Evolutionary conservation across 2,888 invertebrate genomes (phyloP).

Genomic region (Rotaria magnacalcarata): DNA sequence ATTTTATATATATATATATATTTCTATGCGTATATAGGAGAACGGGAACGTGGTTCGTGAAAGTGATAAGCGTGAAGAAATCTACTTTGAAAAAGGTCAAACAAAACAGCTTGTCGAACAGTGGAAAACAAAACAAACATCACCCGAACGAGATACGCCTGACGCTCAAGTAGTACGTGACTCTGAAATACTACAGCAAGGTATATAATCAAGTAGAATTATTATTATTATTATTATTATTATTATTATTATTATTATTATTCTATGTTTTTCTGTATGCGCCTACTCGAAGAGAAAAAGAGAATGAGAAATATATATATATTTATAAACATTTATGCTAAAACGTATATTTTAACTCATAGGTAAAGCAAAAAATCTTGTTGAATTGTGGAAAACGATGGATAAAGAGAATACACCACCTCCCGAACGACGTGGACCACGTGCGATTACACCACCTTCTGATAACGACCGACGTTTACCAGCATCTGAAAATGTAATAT

Average conservation of each 20-base stretch:
- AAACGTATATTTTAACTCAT: neutral
- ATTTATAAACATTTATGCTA: no score
- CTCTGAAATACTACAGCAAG: conserved; percentile 6
- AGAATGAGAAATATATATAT: neutral
- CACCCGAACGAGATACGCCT: conserved; percentile 24
- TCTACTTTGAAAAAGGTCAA: conserved; percentile 37
- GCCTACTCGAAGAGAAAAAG: neutral
- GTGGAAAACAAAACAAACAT: conserved; percentile 26
- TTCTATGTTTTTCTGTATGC: neutral
- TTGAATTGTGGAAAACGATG: conserved; percentile 36
- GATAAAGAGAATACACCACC: conserved; percentile 37
- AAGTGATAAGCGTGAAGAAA: conserved; percentile 34
- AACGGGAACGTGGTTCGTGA: conserved; percentile 30
- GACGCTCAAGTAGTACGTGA: neutral
- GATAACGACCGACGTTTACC: conserved; percentile 1
- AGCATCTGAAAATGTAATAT: neutral
- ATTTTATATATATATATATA: conserved; percentile 7
- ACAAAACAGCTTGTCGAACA: conserved; percentile 30
- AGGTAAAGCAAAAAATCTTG: conserved; percentile 22
- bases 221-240: neutral
- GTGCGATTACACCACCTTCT: conserved; percentile 40
- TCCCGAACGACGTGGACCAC: conserved; percentile 25
- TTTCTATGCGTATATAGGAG: conserved; percentile 1
- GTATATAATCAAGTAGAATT: neutral
- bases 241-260: neutral